phyloP scores from a whole-genome alignment of 2,113 vertebrate genomes.

The Halcyon malimbica region DNA sequence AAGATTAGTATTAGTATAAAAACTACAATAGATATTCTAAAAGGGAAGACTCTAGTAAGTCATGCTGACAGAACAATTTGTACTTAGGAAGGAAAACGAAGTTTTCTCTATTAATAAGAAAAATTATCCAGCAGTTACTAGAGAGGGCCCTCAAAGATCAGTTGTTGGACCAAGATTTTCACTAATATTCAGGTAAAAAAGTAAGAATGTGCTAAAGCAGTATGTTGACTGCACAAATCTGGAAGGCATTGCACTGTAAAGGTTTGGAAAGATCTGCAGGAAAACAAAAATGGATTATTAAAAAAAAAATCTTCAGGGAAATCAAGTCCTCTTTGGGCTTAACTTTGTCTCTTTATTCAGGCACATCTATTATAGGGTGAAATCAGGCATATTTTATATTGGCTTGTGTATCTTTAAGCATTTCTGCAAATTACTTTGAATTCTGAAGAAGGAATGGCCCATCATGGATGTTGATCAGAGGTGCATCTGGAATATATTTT shows the following conservation, averaged over 20 bases:
- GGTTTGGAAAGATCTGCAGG: not conserved
- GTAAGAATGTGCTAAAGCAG: not conserved
- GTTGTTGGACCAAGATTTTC: not conserved
- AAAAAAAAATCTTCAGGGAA: not conserved
- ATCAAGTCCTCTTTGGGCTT: not conserved
- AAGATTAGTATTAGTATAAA: not conserved
- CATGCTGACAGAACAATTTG: not conserved
- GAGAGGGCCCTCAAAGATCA: not conserved
- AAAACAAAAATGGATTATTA: not conserved
- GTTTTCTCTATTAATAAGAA: not conserved
- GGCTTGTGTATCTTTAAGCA: not conserved
- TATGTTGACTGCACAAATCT: not conserved
- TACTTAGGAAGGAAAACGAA: not conserved
- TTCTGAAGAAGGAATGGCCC: not conserved
- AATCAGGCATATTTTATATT: not conserved
- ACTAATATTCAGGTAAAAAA: not conserved
- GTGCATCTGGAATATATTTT: not conserved
- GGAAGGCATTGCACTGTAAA: not conserved
- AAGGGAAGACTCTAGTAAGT: not conserved
- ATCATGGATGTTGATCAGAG: not conserved
- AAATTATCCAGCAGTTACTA: not conserved
- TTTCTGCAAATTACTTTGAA: not conserved
- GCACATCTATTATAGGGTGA: not conserved
- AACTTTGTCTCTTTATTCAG: not conserved
- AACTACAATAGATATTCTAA: not conserved